Evolutionary conservation across 2,888 invertebrate genomes (phyloP).

Genomic region (Sylvicola cinctus): DNA sequence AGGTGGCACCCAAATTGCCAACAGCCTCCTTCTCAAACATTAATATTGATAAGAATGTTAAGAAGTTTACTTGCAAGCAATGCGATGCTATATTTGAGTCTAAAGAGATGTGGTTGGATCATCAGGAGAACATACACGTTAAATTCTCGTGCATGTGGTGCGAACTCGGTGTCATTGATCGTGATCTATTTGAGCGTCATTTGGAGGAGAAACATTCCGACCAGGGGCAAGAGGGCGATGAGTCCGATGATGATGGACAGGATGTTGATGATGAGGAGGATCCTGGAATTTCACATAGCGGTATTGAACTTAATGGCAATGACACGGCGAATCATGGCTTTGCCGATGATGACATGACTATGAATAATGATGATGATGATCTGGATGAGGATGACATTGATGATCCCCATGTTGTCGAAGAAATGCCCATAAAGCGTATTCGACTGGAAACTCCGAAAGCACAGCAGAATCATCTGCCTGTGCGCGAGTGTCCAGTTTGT

Average conservation of each 20-base stretch:
- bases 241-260: neutral
- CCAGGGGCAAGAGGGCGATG: neutral
- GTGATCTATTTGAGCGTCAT: conserved; percentile 9
- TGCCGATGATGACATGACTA: neutral
- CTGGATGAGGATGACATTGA: conserved; percentile 10
- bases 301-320: neutral
- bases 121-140: conserved; percentile 7
- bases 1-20: conserved; percentile 13
- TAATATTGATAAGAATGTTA: conserved; percentile 6
- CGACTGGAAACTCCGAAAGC: conserved; percentile 5
- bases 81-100: conserved; percentile 7
- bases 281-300: neutral
- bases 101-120: conserved; percentile 9
- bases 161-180: conserved; percentile 7
- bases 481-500: conserved; percentile 19
- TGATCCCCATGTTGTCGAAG: conserved; percentile 2
- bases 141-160: conserved; percentile 9
- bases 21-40: conserved; percentile 8
- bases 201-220: neutral
- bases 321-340: conserved; percentile 1
- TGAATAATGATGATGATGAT: conserved; percentile 15
- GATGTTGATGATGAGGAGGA: neutral
- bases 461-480: neutral
- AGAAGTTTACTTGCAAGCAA: conserved; percentile 5
- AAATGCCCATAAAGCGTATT: conserved; percentile 7